Evolutionary conservation across 2,888 invertebrate species (phyloP), one percentile per base, ranked within the genome.

Genomic region (Dastarcus helophoroides): DNA sequence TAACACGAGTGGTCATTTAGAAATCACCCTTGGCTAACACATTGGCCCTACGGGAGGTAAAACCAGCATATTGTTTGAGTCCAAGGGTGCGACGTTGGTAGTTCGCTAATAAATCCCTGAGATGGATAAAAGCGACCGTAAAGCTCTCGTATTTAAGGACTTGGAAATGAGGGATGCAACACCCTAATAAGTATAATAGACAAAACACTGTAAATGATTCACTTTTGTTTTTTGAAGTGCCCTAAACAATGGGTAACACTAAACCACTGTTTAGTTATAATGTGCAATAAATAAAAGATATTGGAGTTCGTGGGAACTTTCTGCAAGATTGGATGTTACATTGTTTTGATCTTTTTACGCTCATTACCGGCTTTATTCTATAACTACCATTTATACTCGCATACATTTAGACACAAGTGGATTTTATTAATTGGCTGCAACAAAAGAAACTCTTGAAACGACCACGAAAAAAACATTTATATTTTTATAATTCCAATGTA

Each of bases 241-340:
- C 46, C 40, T 54, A 57, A 57, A 60, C 60, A 60, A 60, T 58
- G 53, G 53, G 60, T 58, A 58, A 60, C 57, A 53, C 53, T 56
- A 60, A 52, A 59, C 58, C 56, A 54, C 57, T 56, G 58, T 56
- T 56, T 55, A 52, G 50, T 36, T 40, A 46, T 49, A 53, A 53
- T 51, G 48, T 46, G 50, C 40, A 44, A 46, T 47, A 51, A 49
- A 54, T 56, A 50, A 48, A 51, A 48, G 48, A 51, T 47, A 48
- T 43, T 47, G 40, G 42, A 23, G 38, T 41, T 48, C 56, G 56
- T 57, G 58, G 56, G 56, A 58, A 55, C 43, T 44, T 37, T 24
- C 29, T 32, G 36, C 19, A 23, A 35, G 31, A 27, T 35, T 37
- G 35, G 44, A 40, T 46, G 46, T 36, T 38, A 35, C 38, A 42